Conservation (phyloP, 2,888 invertebrate genomes). For the Cybosia mesomella region DNA sequence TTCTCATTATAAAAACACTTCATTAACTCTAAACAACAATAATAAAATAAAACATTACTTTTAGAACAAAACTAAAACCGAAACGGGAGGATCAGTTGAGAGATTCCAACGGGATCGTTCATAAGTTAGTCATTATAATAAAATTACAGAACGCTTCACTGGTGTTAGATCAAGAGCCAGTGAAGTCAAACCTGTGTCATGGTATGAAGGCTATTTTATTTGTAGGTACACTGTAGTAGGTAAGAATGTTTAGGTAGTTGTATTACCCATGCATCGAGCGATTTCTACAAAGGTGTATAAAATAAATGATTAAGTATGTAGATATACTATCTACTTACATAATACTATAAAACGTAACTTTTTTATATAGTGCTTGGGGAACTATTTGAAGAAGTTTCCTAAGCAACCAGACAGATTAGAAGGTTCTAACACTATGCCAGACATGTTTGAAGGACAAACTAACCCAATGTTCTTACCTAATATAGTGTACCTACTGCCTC, state of each 20-base stretch:
- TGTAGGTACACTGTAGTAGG: not conserved
- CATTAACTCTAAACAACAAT: constrained; percentile 58
- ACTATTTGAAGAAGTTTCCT: not conserved
- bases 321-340: not conserved
- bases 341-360: not conserved
- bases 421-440: not conserved
- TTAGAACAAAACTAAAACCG: constrained; percentile 59
- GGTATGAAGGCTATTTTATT: not conserved
- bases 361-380: not conserved
- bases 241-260: not conserved
- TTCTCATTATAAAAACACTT: constrained; percentile 51
- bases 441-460: not conserved
- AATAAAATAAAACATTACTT: constrained; percentile 67
- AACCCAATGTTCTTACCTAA: not conserved
- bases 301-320: not conserved
- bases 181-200: not conserved
- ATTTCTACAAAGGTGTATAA: too few species aligned
- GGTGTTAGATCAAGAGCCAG: constrained; percentile 26
- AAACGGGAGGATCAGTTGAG: constrained; percentile 47
- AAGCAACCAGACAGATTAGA: not conserved
- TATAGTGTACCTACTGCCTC: not conserved
- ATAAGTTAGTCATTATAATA: constrained; percentile 40
- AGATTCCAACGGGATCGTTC: constrained; percentile 61
- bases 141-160: constrained; percentile 50
- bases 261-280: not conserved